Percentiles rank a stretch among this genome's conserved stretches.
These are phyloP conservation scores for Paraplagusia blochii DNA, from an alignment of 2,113 vertebrate genomes.

Conservation along the genomic window DNA sequence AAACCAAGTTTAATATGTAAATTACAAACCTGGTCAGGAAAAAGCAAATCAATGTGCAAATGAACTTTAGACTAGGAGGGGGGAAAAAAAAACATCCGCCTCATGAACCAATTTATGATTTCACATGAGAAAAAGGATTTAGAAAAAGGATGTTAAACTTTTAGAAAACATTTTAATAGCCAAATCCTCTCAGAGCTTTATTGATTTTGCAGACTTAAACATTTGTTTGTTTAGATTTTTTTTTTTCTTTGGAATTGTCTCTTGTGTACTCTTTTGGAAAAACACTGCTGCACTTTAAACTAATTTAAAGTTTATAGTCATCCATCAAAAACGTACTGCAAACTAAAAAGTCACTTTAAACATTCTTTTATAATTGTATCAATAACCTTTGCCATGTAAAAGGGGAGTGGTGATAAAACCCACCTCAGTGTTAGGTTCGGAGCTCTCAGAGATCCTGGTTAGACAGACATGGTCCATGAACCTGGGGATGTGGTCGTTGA, in stretches of 20 bases:
- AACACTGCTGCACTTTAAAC: no score
- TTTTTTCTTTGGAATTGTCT: no score
- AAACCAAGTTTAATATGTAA: background rate
- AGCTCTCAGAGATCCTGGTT: constrained; percentile 77
- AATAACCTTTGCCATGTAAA: no score
- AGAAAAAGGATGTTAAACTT: no score
- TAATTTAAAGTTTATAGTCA: no score
- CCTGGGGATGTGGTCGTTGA: constrained; percentile 83
- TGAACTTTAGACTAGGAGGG: background rate
- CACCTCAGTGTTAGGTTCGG: constrained; percentile 75
- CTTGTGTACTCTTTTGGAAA: no score
- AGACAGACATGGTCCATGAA: constrained; percentile 78
- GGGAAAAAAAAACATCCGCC: background rate
- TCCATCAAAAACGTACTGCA: no score
- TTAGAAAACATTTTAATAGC: background rate
- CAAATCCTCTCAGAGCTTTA: no score
- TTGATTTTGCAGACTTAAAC: no score
- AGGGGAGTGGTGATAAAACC: background rate
- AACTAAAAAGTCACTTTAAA: no score
- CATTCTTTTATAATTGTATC: no score
- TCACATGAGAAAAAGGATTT: background rate
- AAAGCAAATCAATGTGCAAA: background rate
- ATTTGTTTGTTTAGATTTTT: no score
- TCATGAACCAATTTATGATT: background rate
- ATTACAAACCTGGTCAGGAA: background rate